phyloP scores from a whole-genome alignment of 2,797 vertebrate species.

The Sebastes flavidus region DNA sequence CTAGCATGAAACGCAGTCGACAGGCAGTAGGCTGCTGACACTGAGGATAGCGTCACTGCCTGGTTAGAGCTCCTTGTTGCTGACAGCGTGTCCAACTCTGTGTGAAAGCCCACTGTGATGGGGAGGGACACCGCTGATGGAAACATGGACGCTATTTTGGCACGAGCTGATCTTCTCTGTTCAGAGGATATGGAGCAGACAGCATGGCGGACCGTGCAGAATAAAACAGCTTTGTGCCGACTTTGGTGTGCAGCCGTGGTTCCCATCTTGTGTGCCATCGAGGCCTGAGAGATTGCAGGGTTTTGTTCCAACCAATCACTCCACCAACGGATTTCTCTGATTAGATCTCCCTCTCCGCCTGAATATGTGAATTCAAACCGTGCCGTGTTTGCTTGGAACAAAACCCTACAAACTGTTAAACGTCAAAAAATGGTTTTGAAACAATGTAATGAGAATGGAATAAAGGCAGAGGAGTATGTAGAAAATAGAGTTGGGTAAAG shows the following conservation, averaged over 20 bases:
- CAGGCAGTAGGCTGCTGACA: conserved; percentile 50
- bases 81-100: conserved; percentile 60
- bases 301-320: conserved; percentile 50
- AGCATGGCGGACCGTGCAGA: background rate
- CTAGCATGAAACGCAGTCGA: conserved; percentile 59
- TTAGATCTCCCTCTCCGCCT: conserved; percentile 33
- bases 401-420: background rate
- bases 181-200: conserved; percentile 39
- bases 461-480: background rate
- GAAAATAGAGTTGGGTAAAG: background rate
- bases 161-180: conserved; percentile 29
- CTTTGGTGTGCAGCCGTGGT: conserved; percentile 12
- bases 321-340: conserved; percentile 39
- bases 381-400: conserved; percentile 21
- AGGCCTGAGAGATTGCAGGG: conserved; percentile 26
- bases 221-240: conserved; percentile 35
- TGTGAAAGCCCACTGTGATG: conserved; percentile 55
- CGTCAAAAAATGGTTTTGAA: background rate
- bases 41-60: conserved; percentile 29
- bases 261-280: conserved; percentile 1
- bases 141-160: conserved; percentile 55
- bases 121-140: conserved; percentile 49
- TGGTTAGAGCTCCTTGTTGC: conserved; percentile 47
- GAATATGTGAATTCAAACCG: conserved; percentile 42
- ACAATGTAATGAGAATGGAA: background rate